Conservation (phyloP, 2,888 invertebrate species). For the Dusona sp. region DNA sequence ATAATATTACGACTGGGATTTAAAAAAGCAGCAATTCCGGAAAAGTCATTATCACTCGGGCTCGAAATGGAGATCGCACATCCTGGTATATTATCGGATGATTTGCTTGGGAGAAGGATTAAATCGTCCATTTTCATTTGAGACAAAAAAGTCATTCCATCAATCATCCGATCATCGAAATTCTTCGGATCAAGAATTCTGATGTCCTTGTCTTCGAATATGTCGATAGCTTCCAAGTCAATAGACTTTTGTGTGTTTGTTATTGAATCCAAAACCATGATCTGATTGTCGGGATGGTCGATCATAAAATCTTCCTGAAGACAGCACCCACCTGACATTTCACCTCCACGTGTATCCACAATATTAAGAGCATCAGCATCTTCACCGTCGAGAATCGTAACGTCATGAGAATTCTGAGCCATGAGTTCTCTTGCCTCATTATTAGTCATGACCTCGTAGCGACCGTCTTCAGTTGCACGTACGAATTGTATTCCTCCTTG, state of each 20-base stretch:
- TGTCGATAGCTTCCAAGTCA: constrained; percentile 74
- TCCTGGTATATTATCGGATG: constrained; percentile 38
- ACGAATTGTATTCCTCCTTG: constrained; percentile 84
- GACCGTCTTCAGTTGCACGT: constrained; percentile 83
- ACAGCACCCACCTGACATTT: constrained; percentile 20
- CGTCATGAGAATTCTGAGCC: constrained; percentile 83
- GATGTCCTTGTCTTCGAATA: constrained; percentile 81
- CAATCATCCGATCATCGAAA: constrained; percentile 79
- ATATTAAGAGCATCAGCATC: constrained; percentile 81
- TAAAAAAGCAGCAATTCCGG: constrained; percentile 72
- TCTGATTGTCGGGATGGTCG: constrained; percentile 75
- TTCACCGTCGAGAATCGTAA: constrained; percentile 81
- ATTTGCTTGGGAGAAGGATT: constrained; percentile 73
- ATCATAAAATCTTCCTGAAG: constrained; percentile 64
- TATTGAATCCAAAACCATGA: constrained; percentile 79
- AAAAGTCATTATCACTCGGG: constrained; percentile 68
- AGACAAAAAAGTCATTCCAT: constrained; percentile 79
- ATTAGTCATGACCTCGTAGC: constrained; percentile 84
- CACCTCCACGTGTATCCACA: constrained; percentile 71
- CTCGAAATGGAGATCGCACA: constrained; percentile 54
- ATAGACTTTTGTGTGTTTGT: constrained; percentile 59
- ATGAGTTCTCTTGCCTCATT: constrained; percentile 84
- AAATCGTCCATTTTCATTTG: constrained; percentile 81
- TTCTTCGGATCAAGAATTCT: constrained; percentile 78
- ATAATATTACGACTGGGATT: constrained; percentile 51